A percentile compares a stretch with the other conserved stretches of the same genome.
phyloP scores from a whole-genome alignment of 2,888 invertebrate species.

The Stenotaenia linearis region DNA sequence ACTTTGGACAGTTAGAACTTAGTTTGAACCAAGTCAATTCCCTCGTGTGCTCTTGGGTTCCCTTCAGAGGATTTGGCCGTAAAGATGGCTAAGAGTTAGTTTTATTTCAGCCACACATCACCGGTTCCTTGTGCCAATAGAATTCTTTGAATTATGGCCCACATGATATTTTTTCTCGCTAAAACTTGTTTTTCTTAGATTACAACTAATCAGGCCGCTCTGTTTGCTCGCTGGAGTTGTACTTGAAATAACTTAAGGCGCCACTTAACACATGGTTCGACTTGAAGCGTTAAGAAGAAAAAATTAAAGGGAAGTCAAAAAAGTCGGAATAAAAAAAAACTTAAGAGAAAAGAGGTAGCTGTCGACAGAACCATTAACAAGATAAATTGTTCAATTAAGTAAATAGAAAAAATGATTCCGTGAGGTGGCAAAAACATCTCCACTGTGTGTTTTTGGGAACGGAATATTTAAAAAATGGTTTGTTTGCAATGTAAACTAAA shows the following conservation, averaged over 20 bases:
- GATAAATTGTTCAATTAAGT: slow-evolving; percentile 15
- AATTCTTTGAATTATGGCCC: not conserved
- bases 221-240: not conserved
- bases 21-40: not conserved
- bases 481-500: not conserved
- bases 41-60: not conserved
- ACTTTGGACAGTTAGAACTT: slow-evolving; percentile 19
- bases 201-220: not conserved
- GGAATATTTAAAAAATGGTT: not conserved
- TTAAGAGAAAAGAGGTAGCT: not conserved
- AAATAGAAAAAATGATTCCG: not conserved
- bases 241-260: not conserved
- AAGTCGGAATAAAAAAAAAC: not conserved
- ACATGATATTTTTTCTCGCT: not conserved
- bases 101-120: slow-evolving; percentile 7
- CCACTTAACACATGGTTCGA: not conserved
- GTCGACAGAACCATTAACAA: not conserved
- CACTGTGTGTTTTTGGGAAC: not conserved
- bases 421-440: not conserved
- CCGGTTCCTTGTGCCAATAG: not conserved
- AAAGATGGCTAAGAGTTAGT: slow-evolving; percentile 8
- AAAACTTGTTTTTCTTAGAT: not conserved
- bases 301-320: not conserved
- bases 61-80: slow-evolving; percentile 15
- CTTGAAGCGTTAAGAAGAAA: not conserved